A percentile compares a stretch with the other conserved stretches of the same genome.
phyloP scores from a whole-genome alignment of 1,140 invertebrate genomes.

The Drosophila simulans region DNA sequence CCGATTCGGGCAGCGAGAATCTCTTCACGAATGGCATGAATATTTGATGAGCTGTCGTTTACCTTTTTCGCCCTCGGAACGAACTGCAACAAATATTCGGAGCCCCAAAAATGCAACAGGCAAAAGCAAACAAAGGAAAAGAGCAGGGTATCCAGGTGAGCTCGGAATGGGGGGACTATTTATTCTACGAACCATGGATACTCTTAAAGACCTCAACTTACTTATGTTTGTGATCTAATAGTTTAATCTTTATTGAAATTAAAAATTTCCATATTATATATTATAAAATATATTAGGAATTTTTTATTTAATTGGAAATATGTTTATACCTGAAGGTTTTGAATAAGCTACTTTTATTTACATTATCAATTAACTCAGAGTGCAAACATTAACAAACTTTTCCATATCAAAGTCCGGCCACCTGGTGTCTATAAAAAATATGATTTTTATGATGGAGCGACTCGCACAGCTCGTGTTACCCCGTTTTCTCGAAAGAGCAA shows the following conservation, averaged over 20 bases:
- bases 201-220: neutral
- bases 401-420: neutral
- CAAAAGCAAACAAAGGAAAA: constrained; percentile 34
- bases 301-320: too few relatives aligned
- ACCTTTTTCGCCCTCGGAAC: constrained; percentile 26
- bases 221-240: too few relatives aligned
- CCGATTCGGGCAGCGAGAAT: constrained; percentile 22
- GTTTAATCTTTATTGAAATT: neutral
- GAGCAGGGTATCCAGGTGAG: constrained; percentile 1
- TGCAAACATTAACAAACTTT: neutral
- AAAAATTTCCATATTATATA: too few relatives aligned
- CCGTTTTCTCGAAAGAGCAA: constrained; percentile 13
- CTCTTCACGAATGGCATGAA: constrained; percentile 34
- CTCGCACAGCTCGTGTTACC: constrained; percentile 18
- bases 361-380: too few relatives aligned
- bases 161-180: neutral
- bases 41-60: constrained; percentile 52
- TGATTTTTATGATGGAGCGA: neutral
- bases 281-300: too few relatives aligned
- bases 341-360: too few relatives aligned
- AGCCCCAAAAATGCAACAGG: constrained; percentile 48
- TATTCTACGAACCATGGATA: neutral
- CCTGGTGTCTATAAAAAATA: constrained; percentile 9
- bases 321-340: too few relatives aligned
- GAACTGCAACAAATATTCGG: constrained; percentile 28